Evolutionary conservation across 2,888 invertebrate species (phyloP).

Genomic region (Tolmerus cingulatus): DNA sequence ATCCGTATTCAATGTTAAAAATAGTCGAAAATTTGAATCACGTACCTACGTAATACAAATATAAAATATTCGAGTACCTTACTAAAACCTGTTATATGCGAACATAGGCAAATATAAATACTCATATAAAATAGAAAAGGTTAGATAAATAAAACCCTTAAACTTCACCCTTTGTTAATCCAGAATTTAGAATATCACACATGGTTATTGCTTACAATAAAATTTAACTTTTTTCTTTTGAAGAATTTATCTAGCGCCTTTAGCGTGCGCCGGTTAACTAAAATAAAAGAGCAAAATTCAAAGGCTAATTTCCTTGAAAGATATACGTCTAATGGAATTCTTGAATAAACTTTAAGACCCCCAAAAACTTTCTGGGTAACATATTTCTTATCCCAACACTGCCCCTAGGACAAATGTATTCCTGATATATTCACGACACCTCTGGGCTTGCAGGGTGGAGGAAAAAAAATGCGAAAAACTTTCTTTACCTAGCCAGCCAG

Average conservation of each 20-base stretch:
- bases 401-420: background rate
- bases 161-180: background rate
- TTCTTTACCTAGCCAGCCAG: background rate
- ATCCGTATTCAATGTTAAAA: too few relatives aligned
- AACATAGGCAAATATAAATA: too few relatives aligned
- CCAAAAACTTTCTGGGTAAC: background rate
- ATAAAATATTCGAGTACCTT: too few relatives aligned
- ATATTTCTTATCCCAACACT: background rate
- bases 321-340: background rate
- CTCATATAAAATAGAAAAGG: too few relatives aligned
- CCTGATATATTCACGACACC: background rate
- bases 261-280: background rate
- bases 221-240: background rate
- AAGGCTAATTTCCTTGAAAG: background rate
- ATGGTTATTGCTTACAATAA: background rate
- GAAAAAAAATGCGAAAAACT: background rate
- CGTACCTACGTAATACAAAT: too few relatives aligned
- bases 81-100: too few relatives aligned
- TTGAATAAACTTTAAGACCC: background rate
- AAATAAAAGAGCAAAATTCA: background rate
- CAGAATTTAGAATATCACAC: background rate
- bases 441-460: background rate
- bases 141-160: too few relatives aligned
- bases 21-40: too few relatives aligned
- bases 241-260: background rate